Conservation (phyloP, 2,113 vertebrate genomes). For the Notarius quadriscutis region DNA sequence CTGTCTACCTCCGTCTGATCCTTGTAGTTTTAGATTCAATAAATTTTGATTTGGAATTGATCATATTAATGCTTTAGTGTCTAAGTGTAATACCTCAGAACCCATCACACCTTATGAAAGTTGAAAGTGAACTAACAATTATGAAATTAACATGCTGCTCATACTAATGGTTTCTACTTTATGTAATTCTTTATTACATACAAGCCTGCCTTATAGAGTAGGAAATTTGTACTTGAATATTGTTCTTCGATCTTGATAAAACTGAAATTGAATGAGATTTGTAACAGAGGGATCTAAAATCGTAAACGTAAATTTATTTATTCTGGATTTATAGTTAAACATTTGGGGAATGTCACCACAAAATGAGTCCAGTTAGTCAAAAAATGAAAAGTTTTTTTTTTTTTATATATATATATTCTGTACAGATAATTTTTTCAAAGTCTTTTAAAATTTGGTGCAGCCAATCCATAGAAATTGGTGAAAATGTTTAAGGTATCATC, state of each 20-base stretch:
- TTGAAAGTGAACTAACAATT: not conserved
- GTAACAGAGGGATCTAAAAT: not conserved
- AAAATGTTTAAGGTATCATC: no score
- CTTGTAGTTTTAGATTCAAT: slow-evolving; percentile 41
- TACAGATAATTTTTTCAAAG: no score
- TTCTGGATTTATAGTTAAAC: not conserved
- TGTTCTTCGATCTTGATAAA: not conserved
- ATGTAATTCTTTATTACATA: not conserved
- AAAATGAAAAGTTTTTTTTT: no score
- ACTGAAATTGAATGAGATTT: not conserved
- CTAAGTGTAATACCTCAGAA: not conserved
- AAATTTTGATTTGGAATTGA: slow-evolving; percentile 33
- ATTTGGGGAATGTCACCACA: not conserved
- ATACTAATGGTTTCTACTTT: not conserved
- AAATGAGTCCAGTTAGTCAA: no score
- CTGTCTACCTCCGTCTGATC: slow-evolving; percentile 35
- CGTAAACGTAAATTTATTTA: not conserved
- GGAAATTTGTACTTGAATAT: not conserved
- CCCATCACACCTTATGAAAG: not conserved
- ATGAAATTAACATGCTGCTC: not conserved
- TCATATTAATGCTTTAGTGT: not conserved
- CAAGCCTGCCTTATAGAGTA: not conserved
- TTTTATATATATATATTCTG: no score
- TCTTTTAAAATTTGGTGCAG: no score
- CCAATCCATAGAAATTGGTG: no score